These are phyloP conservation scores for Myiotriccus ornatus DNA, from an alignment of 2,797 vertebrate species.

Conservation along the genomic window DNA sequence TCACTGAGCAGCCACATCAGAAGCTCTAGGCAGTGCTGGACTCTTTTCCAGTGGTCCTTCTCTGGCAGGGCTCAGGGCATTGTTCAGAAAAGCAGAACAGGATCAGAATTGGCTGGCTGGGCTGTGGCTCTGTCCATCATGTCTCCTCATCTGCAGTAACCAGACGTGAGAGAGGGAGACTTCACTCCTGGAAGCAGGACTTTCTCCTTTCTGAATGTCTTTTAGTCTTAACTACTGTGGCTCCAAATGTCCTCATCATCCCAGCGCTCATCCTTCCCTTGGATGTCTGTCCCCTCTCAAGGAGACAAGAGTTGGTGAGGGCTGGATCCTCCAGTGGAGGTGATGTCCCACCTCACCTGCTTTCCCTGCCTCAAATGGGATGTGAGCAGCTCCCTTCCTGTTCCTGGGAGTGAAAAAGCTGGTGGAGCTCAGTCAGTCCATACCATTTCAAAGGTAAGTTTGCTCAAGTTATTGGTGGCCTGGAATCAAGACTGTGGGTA, in stretches of 20 bases:
- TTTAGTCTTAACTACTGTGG: background rate
- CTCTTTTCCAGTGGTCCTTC: background rate
- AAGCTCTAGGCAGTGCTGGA: background rate
- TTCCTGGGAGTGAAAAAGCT: background rate
- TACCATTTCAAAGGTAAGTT: background rate
- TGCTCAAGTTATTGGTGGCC: background rate
- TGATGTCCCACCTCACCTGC: background rate
- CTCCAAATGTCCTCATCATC: background rate
- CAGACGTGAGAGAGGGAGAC: background rate
- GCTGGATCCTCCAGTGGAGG: background rate
- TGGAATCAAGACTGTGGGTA: background rate
- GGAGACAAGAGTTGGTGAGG: fast-evolving
- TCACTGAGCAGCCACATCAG: background rate
- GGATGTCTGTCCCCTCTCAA: background rate
- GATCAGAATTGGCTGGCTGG: background rate
- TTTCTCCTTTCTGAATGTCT: background rate
- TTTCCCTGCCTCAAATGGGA: background rate
- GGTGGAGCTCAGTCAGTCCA: background rate
- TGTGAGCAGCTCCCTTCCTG: background rate
- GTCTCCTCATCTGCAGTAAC: background rate
- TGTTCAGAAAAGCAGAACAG: background rate
- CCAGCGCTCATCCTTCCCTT: background rate
- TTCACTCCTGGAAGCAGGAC: background rate
- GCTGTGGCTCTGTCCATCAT: fast-evolving
- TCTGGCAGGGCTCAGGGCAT: background rate